Conservation (phyloP, 1,140 invertebrate genomes). For the Drosophila azteca region DNA sequence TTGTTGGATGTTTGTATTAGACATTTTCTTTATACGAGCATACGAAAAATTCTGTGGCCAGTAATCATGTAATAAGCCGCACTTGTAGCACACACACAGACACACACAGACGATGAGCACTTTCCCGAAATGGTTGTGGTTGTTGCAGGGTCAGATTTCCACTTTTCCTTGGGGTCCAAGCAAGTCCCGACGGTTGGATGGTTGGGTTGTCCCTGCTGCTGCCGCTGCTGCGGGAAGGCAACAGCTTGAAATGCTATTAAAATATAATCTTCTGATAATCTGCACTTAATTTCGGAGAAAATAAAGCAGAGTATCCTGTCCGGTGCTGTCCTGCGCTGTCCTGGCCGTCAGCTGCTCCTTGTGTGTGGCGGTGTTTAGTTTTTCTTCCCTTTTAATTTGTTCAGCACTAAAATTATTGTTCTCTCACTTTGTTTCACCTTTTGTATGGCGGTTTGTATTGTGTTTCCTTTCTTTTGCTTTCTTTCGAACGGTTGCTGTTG, state of each 20-base stretch:
- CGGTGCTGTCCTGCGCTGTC: constrained; percentile 10
- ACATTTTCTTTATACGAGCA: constrained; percentile 13
- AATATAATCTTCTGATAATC: constrained; percentile 82
- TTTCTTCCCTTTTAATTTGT: constrained; percentile 51
- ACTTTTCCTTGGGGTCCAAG: constrained; percentile 15
- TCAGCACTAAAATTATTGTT: constrained; percentile 33
- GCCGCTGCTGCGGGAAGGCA: constrained; percentile 55
- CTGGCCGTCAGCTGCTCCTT: constrained; percentile 59
- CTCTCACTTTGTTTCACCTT: constrained; percentile 43
- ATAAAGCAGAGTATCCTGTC: constrained; percentile 26
- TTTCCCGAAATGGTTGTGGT: background rate
- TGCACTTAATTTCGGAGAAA: constrained; percentile 72
- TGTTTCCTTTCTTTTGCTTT: constrained; percentile 20
- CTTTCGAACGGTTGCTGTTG: too few relatives aligned
- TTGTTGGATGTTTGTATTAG: constrained; percentile 35
- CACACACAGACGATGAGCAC: background rate
- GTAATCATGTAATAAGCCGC: constrained; percentile 75
- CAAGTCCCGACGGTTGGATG: constrained; percentile 1
- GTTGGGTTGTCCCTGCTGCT: too few relatives aligned
- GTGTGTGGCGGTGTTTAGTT: constrained; percentile 1
- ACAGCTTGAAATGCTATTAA: constrained; percentile 82
- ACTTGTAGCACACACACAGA: constrained; percentile 44
- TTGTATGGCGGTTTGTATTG: constrained; percentile 28
- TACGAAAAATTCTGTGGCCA: constrained; percentile 41
- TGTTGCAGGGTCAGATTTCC: constrained; percentile 27